Percentiles rank a stretch among this genome's conserved stretches.
Conservation (phyloP, 2,113 vertebrate species). For the Marmota flaviventris region DNA sequence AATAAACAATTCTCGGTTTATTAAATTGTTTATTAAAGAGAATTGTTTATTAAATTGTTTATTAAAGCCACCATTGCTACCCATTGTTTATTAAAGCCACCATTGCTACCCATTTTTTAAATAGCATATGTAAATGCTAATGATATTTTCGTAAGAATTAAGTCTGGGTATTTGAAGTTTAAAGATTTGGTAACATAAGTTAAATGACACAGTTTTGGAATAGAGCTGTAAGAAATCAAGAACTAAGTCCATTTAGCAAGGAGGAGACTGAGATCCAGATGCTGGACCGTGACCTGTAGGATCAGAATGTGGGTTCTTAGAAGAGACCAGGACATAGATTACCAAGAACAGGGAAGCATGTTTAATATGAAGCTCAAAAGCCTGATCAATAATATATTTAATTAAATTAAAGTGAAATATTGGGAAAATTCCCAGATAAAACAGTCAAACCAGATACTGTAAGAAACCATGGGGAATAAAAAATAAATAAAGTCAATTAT, state of each 20-base stretch:
- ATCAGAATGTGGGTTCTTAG: background rate
- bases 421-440: background rate
- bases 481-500: no score
- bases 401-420: constrained; percentile 4
- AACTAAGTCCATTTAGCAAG: background rate
- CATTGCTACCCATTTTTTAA: background rate
- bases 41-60: no score
- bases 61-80: no score
- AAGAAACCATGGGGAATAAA: background rate
- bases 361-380: background rate
- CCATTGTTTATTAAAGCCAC: background rate
- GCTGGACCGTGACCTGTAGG: background rate
- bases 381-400: background rate
- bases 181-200: background rate
- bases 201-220: background rate
- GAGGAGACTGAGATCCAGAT: background rate
- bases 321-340: background rate
- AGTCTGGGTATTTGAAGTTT: background rate
- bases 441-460: background rate
- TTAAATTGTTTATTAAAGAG: no score
- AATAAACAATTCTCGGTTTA: no score
- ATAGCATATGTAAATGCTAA: background rate
- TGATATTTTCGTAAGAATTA: background rate
- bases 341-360: background rate
- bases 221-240: background rate